These are phyloP conservation scores for Siniperca knerii DNA, from an alignment of 2,113 vertebrate species.

Conservation along the genomic window DNA sequence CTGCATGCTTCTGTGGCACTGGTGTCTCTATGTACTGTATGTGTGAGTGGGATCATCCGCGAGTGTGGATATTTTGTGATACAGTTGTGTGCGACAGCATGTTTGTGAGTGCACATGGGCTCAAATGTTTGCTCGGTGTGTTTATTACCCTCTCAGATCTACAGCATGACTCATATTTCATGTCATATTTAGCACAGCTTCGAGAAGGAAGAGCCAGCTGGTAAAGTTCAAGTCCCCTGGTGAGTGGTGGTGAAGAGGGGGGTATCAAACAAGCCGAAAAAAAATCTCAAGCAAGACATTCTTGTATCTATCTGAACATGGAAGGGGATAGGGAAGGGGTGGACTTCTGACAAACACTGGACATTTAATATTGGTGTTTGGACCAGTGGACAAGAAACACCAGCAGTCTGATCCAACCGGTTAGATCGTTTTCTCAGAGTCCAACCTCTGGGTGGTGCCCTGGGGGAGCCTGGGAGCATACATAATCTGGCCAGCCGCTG, in stretches of 20 bases:
- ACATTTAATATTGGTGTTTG: slow-evolving; percentile 21
- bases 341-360: slow-evolving; percentile 35
- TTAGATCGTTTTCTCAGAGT: slow-evolving; percentile 39
- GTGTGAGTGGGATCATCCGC: background rate
- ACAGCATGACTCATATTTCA: slow-evolving; percentile 67
- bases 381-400: slow-evolving; percentile 45
- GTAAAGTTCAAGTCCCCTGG: slow-evolving; percentile 22
- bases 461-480: slow-evolving; percentile 53
- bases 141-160: slow-evolving; percentile 65
- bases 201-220: slow-evolving; percentile 37
- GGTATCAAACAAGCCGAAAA: slow-evolving; percentile 12
- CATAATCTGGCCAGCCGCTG: slow-evolving; percentile 61
- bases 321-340: slow-evolving; percentile 8
- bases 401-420: slow-evolving; percentile 42
- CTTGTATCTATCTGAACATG: slow-evolving; percentile 19
- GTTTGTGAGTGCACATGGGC: slow-evolving; percentile 47
- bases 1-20: slow-evolving; percentile 32
- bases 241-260: slow-evolving; percentile 19
- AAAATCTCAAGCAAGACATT: slow-evolving; percentile 45
- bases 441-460: slow-evolving; percentile 34
- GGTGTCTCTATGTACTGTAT: slow-evolving; percentile 5
- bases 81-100: slow-evolving; percentile 21
- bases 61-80: slow-evolving; percentile 16
- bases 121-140: slow-evolving; percentile 44
- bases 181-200: slow-evolving; percentile 72